phyloP scores from a whole-genome alignment of 2,113 vertebrate species.

The Halichoeres trimaculatus region DNA sequence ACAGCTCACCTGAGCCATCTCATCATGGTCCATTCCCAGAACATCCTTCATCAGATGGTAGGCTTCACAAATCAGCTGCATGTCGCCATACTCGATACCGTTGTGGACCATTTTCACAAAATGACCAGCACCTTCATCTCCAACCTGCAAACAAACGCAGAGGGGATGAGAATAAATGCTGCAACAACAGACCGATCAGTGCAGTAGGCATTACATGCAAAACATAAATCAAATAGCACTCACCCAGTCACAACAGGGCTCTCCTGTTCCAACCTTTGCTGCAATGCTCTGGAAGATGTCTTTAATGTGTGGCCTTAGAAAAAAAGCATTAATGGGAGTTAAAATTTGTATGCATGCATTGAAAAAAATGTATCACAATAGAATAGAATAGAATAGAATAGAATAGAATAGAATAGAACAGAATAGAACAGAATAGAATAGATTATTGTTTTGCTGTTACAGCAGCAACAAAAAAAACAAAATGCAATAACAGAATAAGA shows the following conservation, averaged over 20 bases:
- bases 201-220: neutral
- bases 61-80: conserved; percentile 99
- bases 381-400: too few relatives aligned
- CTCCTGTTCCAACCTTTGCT: conserved; percentile 95
- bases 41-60: conserved; percentile 98
- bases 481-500: too few relatives aligned
- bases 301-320: conserved; percentile 93
- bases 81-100: conserved; percentile 98
- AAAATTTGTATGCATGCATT: rapidly evolving
- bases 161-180: neutral
- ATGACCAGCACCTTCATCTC: conserved; percentile 95
- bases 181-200: too few relatives aligned
- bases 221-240: conserved; percentile 57
- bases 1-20: conserved; percentile 90
- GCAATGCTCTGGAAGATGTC: conserved; percentile 96
- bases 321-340: conserved; percentile 2
- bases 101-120: conserved; percentile 99
- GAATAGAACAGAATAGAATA: too few relatives aligned
- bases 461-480: too few relatives aligned
- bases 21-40: conserved; percentile 88
- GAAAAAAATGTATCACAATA: too few relatives aligned
- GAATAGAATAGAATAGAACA: too few relatives aligned
- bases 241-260: conserved; percentile 98
- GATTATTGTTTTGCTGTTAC: too few relatives aligned
- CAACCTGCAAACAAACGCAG: conserved; percentile 87